These are phyloP conservation scores for Zygothrica quintamaculata DNA, from an alignment of 2,888 invertebrate genomes.

Conservation along the genomic window DNA sequence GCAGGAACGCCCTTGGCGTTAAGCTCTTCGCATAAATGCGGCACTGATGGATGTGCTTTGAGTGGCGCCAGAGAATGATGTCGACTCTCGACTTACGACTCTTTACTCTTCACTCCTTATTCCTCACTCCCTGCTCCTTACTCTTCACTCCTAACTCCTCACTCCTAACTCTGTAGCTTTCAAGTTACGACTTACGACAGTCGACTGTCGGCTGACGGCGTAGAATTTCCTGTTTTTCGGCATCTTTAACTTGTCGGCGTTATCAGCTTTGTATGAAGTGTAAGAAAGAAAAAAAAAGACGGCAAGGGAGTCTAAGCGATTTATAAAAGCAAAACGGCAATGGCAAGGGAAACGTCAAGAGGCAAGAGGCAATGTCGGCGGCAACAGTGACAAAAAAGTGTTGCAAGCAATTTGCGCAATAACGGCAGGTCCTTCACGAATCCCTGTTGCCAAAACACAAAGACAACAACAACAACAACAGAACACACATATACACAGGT, in stretches of 20 bases:
- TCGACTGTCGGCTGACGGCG: constrained; percentile 29
- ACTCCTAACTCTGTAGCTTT: neutral
- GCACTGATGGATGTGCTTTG: constrained; percentile 72
- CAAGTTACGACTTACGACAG: constrained; percentile 20
- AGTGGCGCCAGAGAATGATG: constrained; percentile 61
- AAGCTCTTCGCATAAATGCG: constrained; percentile 66
- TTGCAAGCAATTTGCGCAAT: constrained; percentile 77
- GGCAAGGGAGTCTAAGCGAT: constrained; percentile 55
- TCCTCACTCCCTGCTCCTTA: too few relatives aligned
- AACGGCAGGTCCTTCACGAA: constrained; percentile 46
- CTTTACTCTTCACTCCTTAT: too few relatives aligned
- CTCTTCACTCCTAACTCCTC: too few relatives aligned
- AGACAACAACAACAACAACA: constrained; percentile 45
- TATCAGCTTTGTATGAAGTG: constrained; percentile 37
- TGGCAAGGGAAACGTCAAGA: neutral
- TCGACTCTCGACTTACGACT: constrained; percentile 38
- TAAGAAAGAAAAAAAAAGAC: neutral
- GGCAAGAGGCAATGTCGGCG: constrained; percentile 34
- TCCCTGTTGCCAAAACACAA: constrained; percentile 46
- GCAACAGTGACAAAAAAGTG: constrained; percentile 56
- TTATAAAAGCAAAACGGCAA: constrained; percentile 70
- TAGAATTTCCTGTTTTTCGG: constrained; percentile 69
- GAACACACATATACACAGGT: neutral
- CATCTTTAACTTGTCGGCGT: constrained; percentile 62
- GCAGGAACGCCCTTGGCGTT: constrained; percentile 30